Percentiles rank a stretch among this genome's conserved stretches.
Evolutionary conservation across 2,113 vertebrate species (phyloP).

Genomic region (Stictonetta naevosa): DNA sequence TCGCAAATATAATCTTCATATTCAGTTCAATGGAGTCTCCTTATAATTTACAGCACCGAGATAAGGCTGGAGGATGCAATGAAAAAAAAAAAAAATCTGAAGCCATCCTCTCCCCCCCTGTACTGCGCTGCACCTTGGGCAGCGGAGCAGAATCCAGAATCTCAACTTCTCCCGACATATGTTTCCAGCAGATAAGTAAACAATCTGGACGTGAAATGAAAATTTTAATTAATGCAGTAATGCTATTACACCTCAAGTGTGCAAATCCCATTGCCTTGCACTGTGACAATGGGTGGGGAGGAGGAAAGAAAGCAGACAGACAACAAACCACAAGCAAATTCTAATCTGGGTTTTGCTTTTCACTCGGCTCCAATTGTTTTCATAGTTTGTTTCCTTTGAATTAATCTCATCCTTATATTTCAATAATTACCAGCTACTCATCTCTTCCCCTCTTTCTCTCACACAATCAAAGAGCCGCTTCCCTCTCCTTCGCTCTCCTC

Average conservation of each 20-base stretch:
- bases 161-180: conserved; percentile 97
- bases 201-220: conserved; percentile 99
- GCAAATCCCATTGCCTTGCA: conserved; percentile 90
- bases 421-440: conserved; percentile 71
- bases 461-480: conserved; percentile 35
- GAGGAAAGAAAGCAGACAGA: conserved; percentile 55
- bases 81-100: conserved; percentile 85
- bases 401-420: conserved; percentile 77
- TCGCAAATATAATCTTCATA: conserved; percentile 88
- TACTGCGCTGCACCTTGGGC: conserved; percentile 97
- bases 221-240: conserved; percentile 98
- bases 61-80: conserved; percentile 94
- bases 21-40: conserved; percentile 93
- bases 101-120: conserved; percentile 74
- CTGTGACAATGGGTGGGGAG: conserved; percentile 82
- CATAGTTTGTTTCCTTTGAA: conserved; percentile 79
- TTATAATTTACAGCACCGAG: conserved; percentile 92
- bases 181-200: conserved; percentile 99
- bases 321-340: conserved; percentile 79
- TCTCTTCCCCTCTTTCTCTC: conserved; percentile 54
- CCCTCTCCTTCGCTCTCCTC: conserved; percentile 12
- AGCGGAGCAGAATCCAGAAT: conserved; percentile 95
- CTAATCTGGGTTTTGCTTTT: conserved; percentile 78
- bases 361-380: conserved; percentile 79
- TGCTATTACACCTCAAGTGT: conserved; percentile 92